Base-by-base conservation (phyloP, 2,797 vertebrate species). In the Acropternis orthonyx region DNA sequence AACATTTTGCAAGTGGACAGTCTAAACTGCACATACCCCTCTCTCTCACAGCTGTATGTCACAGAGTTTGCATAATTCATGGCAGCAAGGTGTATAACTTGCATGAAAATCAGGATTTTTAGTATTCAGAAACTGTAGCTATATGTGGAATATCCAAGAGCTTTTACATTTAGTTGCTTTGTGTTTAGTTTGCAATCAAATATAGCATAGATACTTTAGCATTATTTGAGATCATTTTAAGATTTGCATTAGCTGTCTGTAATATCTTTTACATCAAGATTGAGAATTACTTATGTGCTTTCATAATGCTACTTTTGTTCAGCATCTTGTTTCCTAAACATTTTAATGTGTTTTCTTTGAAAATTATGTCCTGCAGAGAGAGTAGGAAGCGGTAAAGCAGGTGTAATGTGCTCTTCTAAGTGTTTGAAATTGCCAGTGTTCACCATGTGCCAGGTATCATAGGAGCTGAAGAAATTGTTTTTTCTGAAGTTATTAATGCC, bases 371-470 rank as follows among this genome's bases (percentile, higher is more conserved):
- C 48, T 19, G 0, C 63, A 73, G 58, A 85, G 37, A 56, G 26
- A 48, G 30, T 14, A 89, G 69, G 36, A 73, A 91, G 81, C 76
- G 54, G 63, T 72, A 69, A 93, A 91, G n/a, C 56, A 55, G 18
- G 13, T 80, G 11, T 54, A 85, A 66, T n/a, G 7, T 68, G 20
- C 11, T 83, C 37, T 62, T 85, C 3, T 83, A 91, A 72, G 32
- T 54, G 55, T 78, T 71, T 89, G 52, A 65, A 88, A 79, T 88
- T 59, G 26, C 20, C 54, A 30, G 22, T 9, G 43, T 67, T 74
- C 22, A 26, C 48, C 34, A 23, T 0, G 3, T 68, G 54, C 46
- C n/a, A 62, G 13, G 17, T 75, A 34, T 36, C 1, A 0, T 51
- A n/a, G 24, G 56, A 81, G 11, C 4, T 78, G 41, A 69, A 93